A percentile compares a stretch with the other conserved stretches of the same genome.
These are phyloP conservation scores for Rhimphoctona megacephalus DNA, from an alignment of 2,888 invertebrate species.

Conservation along the genomic window DNA sequence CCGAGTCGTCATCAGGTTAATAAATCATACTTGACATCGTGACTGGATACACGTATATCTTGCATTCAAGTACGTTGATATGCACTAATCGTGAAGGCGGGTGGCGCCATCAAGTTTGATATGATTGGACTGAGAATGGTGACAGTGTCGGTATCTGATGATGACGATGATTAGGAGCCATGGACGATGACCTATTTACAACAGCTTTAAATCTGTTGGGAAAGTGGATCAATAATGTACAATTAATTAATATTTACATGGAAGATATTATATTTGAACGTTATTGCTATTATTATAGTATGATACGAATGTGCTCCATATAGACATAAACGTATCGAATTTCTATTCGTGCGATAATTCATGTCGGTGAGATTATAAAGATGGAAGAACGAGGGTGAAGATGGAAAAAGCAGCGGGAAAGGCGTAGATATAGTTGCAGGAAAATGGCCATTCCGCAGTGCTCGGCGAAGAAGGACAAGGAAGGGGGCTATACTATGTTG, in stretches of 20 bases:
- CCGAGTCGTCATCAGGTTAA: slow-evolving; percentile 7
- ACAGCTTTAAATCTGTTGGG: background rate
- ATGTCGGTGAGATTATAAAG: slow-evolving; percentile 80
- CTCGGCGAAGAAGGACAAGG: slow-evolving; percentile 16
- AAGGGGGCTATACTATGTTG: slow-evolving; percentile 74
- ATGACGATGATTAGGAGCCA: background rate
- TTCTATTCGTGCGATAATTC: slow-evolving; percentile 79
- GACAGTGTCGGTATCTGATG: slow-evolving; percentile 1
- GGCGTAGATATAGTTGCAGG: slow-evolving; percentile 73
- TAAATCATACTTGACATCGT: slow-evolving; percentile 7
- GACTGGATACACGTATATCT: background rate
- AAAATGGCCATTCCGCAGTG: slow-evolving; percentile 82
- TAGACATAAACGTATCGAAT: slow-evolving; percentile 77
- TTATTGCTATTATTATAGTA: background rate
- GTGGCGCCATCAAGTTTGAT: slow-evolving; percentile 21
- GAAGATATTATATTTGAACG: background rate
- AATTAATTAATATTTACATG: background rate
- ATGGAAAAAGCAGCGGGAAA: slow-evolving; percentile 73
- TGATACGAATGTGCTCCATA: background rate
- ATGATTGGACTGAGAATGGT: background rate
- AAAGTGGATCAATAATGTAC: background rate
- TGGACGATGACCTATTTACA: background rate
- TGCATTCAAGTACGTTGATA: slow-evolving; percentile 13
- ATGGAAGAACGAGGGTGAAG: slow-evolving; percentile 54
- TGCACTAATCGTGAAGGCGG: background rate